Evolutionary conservation across 1,140 invertebrate genomes (phyloP).

Genomic region (Drosophila subpulchrella): DNA sequence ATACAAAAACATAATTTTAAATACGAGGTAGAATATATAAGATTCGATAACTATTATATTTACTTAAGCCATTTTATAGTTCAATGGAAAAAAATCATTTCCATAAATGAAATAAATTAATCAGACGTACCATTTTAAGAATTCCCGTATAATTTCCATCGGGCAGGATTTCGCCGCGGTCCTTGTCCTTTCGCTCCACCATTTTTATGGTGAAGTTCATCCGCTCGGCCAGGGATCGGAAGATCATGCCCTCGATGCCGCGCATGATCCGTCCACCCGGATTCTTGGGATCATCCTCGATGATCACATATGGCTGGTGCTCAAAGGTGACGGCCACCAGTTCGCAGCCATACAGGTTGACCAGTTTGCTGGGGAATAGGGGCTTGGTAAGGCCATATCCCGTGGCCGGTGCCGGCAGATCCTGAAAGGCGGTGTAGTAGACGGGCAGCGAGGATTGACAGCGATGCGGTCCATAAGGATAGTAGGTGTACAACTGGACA

Average conservation of each 20-base stretch:
- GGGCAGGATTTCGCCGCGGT: conserved; percentile 51
- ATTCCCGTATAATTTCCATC: conserved; percentile 75
- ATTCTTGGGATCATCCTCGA: conserved; percentile 5
- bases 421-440: conserved; percentile 56
- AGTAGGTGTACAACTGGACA: conserved; percentile 71
- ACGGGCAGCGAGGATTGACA: conserved; percentile 66
- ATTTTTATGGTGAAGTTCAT: conserved; percentile 69
- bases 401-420: conserved; percentile 1
- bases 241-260: conserved; percentile 71
- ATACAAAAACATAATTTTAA: no score
- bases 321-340: conserved; percentile 52
- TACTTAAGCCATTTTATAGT: no score
- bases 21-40: no score
- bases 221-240: conserved; percentile 46
- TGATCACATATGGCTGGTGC: conserved; percentile 48
- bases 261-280: conserved; percentile 3
- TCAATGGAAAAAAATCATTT: no score
- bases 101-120: no score
- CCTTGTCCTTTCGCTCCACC: conserved; percentile 24
- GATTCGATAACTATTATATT: no score
- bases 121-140: conserved; percentile 56
- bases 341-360: conserved; percentile 59
- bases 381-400: conserved; percentile 6
- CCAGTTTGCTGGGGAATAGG: conserved; percentile 58
- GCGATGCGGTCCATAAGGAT: conserved; percentile 56